Conservation (phyloP, 2,113 vertebrate species). For the Toxostoma redivivum region DNA sequence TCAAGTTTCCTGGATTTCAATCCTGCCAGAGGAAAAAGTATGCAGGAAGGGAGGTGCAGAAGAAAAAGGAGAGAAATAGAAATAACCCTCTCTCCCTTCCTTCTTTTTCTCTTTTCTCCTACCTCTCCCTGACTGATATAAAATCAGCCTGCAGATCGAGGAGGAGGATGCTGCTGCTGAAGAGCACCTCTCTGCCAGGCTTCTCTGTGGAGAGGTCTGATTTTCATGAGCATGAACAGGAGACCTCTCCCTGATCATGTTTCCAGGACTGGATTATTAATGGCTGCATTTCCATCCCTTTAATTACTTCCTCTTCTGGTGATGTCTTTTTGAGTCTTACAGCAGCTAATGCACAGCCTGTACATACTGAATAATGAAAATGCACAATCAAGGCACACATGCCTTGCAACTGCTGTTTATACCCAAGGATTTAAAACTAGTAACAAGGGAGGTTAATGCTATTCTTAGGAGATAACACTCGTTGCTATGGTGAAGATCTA, state of each 20-base stretch:
- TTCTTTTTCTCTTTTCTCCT: neutral
- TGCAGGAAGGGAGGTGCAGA: neutral
- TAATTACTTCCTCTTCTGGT: constrained; percentile 55
- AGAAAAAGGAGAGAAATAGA: neutral
- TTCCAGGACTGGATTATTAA: constrained; percentile 18
- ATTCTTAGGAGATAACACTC: constrained; percentile 63
- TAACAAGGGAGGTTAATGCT: constrained; percentile 66
- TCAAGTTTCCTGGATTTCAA: neutral
- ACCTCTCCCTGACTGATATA: neutral
- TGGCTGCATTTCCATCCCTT: neutral
- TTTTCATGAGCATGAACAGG: neutral
- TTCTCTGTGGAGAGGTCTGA: neutral
- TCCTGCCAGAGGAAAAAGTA: neutral
- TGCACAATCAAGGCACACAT: constrained; percentile 23
- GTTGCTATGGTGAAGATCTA: constrained; percentile 74
- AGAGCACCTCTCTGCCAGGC: neutral
- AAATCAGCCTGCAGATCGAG: neutral
- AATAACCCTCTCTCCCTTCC: neutral
- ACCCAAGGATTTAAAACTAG: constrained; percentile 61
- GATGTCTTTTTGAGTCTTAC: constrained; percentile 34
- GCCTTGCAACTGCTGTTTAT: constrained; percentile 52
- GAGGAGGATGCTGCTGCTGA: neutral
- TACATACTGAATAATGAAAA: constrained; percentile 55
- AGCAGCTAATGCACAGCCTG: neutral
- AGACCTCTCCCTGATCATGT: neutral